Base-by-base conservation (phyloP, 2,113 vertebrate species). In the Rhabdornis inornatus region DNA sequence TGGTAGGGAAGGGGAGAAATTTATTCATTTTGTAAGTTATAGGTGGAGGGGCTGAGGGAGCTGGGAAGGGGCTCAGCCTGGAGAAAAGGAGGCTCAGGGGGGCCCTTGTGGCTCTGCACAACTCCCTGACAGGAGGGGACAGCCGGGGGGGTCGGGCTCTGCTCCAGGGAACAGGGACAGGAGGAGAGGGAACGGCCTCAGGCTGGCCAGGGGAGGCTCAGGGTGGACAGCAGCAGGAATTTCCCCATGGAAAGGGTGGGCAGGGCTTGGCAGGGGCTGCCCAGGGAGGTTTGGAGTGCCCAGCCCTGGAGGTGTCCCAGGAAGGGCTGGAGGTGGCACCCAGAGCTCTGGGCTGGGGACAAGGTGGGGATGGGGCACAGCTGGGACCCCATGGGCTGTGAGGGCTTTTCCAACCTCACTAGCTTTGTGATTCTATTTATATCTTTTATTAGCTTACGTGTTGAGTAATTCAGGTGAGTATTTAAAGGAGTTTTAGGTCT, bases 311-410 rank as follows among this genome's bases (percentile, higher is more conserved):
- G 84, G 65, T 70, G 84, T 13, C n/a, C 47, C 31, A 45, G 64
- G 39, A 53, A 53, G 72, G 74, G 15, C 47, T 70, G 84, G 47
- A 19, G 3, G n/a, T 47, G 84, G 47, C 75, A 63, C 75, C 56
- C 6, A 55, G 64, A 6, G 84, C 84, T 61, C 84, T 78, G 74
- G 64, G 72, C 63, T 69, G 72, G 84, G 84, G 45, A 53, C 64
- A 61, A 13, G 84, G 74, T n/a, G 64, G 56, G 28, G 1, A 77
- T 5, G 0, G 2, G 53, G 45, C 49, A 47, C 49, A 35, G 65
- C 40, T n/a, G 3, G 49, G 37, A 10, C 53, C 68, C 1, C 0
- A 12, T 28, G 63, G 39, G 0, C 18, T 37, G 0, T 10, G 3
- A 50, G 47, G 23, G 7, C 2, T 53, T 45, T 13, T n/a, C 22